Percentiles rank a stretch among this genome's conserved stretches.
phyloP scores from a whole-genome alignment of 2,888 invertebrate species.

The Meteorus colon region DNA sequence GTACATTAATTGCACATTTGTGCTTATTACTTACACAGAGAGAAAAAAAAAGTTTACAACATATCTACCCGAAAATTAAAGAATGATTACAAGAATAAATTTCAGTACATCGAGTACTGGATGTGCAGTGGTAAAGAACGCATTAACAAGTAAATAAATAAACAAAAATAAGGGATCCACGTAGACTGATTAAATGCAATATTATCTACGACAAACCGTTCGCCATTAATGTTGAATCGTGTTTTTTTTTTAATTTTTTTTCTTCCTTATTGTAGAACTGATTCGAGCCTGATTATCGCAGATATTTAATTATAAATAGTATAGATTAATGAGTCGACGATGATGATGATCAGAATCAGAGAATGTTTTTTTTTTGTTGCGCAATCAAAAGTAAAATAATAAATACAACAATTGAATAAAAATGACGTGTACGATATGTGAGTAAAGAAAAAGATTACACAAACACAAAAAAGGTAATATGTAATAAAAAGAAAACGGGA shows the following conservation, averaged over 20 bases:
- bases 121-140: conserved; percentile 43
- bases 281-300: conserved; percentile 29
- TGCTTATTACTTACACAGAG: conserved; percentile 10
- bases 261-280: neutral
- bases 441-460: conserved; percentile 40
- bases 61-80: conserved; percentile 12
- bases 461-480: conserved; percentile 44
- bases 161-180: conserved; percentile 70
- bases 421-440: conserved; percentile 3
- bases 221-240: conserved; percentile 67
- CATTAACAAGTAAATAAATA: conserved; percentile 47
- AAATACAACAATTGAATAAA: neutral
- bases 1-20: conserved; percentile 44
- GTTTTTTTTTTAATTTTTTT: conserved; percentile 60
- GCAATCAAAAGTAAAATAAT: conserved; percentile 21
- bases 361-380: neutral
- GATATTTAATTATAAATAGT: conserved; percentile 20
- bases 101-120: conserved; percentile 10
- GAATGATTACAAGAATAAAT: conserved; percentile 12
- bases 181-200: conserved; percentile 74
- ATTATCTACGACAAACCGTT: conserved; percentile 60
- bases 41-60: neutral
- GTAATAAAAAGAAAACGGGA: conserved; percentile 56
- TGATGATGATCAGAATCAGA: neutral
- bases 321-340: conserved; percentile 7